phyloP scores from a whole-genome alignment of 1,140 invertebrate species.

The Drosophila arawakana region DNA sequence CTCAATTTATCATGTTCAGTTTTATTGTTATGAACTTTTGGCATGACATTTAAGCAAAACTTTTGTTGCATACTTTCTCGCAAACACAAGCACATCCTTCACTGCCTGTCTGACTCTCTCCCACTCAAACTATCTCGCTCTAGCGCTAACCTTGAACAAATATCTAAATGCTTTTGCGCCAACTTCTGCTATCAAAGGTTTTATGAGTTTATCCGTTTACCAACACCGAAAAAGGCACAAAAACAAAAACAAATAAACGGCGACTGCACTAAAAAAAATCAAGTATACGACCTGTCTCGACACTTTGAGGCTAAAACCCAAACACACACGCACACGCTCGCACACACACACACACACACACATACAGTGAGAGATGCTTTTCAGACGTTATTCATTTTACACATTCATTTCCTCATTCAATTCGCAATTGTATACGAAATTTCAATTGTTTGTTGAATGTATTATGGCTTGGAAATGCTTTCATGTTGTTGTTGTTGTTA shows the following conservation, averaged over 20 bases:
- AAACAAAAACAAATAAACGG: slow-evolving; percentile 29
- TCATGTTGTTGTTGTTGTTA: slow-evolving; percentile 36
- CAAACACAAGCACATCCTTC: slow-evolving; percentile 8
- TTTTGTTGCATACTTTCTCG: slow-evolving; percentile 65
- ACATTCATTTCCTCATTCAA: slow-evolving; percentile 83
- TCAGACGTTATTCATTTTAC: slow-evolving; percentile 82
- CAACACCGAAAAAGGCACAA: slow-evolving; percentile 55
- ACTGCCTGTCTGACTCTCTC: neutral
- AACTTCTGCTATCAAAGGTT: slow-evolving; percentile 64
- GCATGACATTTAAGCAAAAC: slow-evolving; percentile 11
- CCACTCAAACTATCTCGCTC: slow-evolving; percentile 9
- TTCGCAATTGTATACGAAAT: slow-evolving; percentile 83
- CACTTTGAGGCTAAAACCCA: slow-evolving; percentile 65
- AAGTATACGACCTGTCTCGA: slow-evolving; percentile 81
- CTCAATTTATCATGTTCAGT: neutral
- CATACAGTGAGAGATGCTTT: slow-evolving; percentile 62
- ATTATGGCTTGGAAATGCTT: slow-evolving; percentile 52
- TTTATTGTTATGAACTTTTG: slow-evolving; percentile 16
- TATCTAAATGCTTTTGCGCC: slow-evolving; percentile 68
- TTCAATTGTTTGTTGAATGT: slow-evolving; percentile 82
- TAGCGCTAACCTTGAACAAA: slow-evolving; percentile 34
- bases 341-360: neutral
- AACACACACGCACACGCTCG: neutral
- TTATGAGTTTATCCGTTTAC: slow-evolving; percentile 71
- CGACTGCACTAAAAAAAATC: slow-evolving; percentile 42